phyloP scores from a whole-genome alignment of 2,113 vertebrate species.

The Mirounga angustirostris region DNA sequence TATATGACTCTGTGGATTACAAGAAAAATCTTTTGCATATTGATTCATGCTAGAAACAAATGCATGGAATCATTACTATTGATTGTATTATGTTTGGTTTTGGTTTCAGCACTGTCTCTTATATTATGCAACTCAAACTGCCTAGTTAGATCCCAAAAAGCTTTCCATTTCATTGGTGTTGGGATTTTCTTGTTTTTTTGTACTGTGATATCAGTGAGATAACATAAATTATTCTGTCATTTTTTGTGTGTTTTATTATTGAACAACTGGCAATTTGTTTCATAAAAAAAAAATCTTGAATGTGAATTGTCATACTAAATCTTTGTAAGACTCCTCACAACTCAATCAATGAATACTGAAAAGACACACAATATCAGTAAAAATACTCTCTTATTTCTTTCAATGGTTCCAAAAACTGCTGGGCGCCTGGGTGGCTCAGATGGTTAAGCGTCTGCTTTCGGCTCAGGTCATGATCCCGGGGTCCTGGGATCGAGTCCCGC shows the following conservation, averaged over 20 bases:
- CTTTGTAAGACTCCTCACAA: background rate
- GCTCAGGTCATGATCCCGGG: too few species aligned
- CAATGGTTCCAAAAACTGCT: background rate
- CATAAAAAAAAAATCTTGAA: background rate
- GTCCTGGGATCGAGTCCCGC: too few species aligned
- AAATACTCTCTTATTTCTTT: background rate
- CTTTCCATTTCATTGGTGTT: background rate
- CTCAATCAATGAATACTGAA: background rate
- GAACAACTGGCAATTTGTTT: background rate
- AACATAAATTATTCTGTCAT: background rate
- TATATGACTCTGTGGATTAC: background rate
- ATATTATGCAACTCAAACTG: background rate
- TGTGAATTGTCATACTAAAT: background rate
- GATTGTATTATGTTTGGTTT: background rate
- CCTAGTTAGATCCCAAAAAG: background rate
- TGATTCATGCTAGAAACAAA: background rate
- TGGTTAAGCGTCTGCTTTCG: too few species aligned
- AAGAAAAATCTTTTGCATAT: background rate
- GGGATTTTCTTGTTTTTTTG: background rate
- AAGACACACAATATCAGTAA: background rate
- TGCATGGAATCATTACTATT: background rate
- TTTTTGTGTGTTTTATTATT: background rate
- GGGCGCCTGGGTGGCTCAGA: too few species aligned
- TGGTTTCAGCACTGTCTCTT: background rate
- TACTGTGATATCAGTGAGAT: background rate